These are phyloP conservation scores for Cisticola juncidis DNA, from an alignment of 2,113 vertebrate genomes.

Conservation along the genomic window DNA sequence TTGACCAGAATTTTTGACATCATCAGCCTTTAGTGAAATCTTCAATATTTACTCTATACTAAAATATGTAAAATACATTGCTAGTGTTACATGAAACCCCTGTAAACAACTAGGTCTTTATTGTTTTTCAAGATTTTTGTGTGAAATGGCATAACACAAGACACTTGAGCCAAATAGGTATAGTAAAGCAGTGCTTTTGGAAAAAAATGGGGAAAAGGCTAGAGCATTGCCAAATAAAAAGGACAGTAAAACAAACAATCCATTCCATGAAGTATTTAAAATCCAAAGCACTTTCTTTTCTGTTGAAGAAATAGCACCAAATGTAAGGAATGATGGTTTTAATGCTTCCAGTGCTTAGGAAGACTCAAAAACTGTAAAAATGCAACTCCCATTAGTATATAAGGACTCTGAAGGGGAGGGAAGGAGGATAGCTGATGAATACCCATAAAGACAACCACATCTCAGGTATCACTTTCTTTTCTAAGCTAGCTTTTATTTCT, in stretches of 20 bases:
- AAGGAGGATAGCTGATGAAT: neutral
- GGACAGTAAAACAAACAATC: neutral
- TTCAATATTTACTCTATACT: neutral
- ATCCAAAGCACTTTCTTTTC: neutral
- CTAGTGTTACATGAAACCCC: neutral
- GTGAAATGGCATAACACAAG: neutral
- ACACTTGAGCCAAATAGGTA: neutral
- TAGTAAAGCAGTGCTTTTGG: neutral
- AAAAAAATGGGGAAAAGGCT: neutral
- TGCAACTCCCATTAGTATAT: neutral
- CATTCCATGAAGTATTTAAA: neutral
- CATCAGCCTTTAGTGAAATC: neutral
- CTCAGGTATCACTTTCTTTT: neutral
- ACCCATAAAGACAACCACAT: neutral
- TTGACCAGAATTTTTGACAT: neutral
- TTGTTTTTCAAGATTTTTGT: neutral
- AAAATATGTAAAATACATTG: neutral
- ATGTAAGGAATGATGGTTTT: neutral
- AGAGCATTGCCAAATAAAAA: neutral
- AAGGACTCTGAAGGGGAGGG: neutral
- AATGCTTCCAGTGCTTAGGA: neutral
- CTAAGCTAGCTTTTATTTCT: neutral
- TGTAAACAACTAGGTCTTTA: neutral
- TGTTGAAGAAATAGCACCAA: neutral
- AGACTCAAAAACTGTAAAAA: neutral